These are phyloP conservation scores for Leptura quadrifasciata DNA, from an alignment of 2,888 invertebrate species.

Conservation along the genomic window DNA sequence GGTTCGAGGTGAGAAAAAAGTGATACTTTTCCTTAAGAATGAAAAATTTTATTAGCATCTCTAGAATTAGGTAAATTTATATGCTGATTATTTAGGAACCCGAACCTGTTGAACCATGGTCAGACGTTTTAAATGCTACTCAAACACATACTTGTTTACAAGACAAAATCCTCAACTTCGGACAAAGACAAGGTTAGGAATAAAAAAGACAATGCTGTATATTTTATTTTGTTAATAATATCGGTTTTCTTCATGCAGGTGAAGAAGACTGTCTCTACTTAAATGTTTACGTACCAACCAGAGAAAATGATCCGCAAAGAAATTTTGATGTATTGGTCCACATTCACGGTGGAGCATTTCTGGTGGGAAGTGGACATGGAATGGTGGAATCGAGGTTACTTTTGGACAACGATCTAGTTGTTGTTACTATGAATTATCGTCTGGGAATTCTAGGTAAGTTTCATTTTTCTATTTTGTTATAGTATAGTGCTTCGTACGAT, in stretches of 20 bases:
- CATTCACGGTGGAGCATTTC: conserved; percentile 74
- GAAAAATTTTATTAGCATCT: too few relatives aligned
- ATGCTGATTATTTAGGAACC: conserved; percentile 76
- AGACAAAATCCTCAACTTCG: conserved; percentile 3
- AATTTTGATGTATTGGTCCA: conserved; percentile 72
- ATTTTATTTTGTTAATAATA: neutral
- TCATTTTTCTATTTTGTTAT: neutral
- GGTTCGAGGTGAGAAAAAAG: conserved; percentile 74
- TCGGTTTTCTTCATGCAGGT: conserved; percentile 68
- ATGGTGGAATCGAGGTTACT: conserved; percentile 72
- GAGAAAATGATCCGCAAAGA: conserved; percentile 69
- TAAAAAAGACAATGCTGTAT: too few relatives aligned
- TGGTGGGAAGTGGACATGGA: conserved; percentile 69
- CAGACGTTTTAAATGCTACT: conserved; percentile 81
- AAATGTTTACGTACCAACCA: conserved; percentile 78
- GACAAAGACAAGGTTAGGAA: neutral
- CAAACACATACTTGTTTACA: conserved; percentile 68
- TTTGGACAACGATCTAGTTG: conserved; percentile 69
- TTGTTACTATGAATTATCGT: conserved; percentile 68
- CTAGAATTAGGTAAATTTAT: too few relatives aligned
- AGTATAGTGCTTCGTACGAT: too few relatives aligned
- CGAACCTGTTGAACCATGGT: conserved; percentile 77
- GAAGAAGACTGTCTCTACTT: conserved; percentile 81
- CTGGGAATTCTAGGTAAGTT: conserved; percentile 65
- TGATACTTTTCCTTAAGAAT: neutral